phyloP scores from a whole-genome alignment of 2,797 vertebrate species.

The Acipenser transmontanus region DNA sequence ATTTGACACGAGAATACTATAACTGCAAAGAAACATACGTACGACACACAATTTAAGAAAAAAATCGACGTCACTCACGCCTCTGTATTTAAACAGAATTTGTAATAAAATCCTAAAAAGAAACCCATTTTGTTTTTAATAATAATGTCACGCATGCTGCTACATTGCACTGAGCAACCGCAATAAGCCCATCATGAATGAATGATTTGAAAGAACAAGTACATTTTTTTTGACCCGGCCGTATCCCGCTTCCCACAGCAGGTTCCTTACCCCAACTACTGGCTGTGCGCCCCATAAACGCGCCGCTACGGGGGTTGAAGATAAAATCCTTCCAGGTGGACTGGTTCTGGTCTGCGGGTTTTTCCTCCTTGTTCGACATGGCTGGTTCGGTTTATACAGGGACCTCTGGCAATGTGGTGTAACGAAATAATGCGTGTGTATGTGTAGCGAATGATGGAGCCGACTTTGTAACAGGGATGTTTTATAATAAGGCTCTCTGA shows the following conservation, averaged over 20 bases:
- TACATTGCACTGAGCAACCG: neutral
- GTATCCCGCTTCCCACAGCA: neutral
- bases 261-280: constrained; percentile 84
- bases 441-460: constrained; percentile 1
- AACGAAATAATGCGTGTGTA: constrained; percentile 1
- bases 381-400: constrained; percentile 24
- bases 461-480: constrained; percentile 8
- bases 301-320: constrained; percentile 80
- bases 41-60: too few species aligned
- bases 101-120: too few species aligned
- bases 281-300: constrained; percentile 82
- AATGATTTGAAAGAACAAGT: neutral
- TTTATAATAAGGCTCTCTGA: constrained; percentile 7
- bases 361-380: constrained; percentile 80
- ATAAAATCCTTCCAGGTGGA: constrained; percentile 82
- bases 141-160: too few species aligned
- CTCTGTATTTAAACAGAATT: too few species aligned
- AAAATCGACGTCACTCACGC: too few species aligned
- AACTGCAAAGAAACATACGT: too few species aligned
- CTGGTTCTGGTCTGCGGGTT: constrained; percentile 59
- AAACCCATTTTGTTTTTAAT: too few species aligned
- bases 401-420: neutral
- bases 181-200: neutral
- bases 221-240: neutral
- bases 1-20: too few species aligned